These are phyloP conservation scores for Nephrotoma appendiculata DNA, from an alignment of 2,888 invertebrate genomes.

Conservation along the genomic window DNA sequence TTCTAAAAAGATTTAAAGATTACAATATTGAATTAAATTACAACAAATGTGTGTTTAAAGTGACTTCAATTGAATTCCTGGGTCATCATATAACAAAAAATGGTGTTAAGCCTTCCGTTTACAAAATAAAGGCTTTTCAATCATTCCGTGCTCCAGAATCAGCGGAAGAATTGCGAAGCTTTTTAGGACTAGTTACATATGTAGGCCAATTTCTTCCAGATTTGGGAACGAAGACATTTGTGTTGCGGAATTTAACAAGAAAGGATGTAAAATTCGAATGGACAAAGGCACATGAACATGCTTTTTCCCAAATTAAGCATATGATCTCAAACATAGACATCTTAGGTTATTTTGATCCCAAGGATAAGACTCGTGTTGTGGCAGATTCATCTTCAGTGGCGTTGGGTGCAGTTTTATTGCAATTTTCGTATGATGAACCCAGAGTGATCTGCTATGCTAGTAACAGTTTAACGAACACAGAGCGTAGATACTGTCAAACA, in stretches of 20 bases:
- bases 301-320: too few species aligned
- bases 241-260: too few species aligned
- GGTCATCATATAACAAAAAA: not conserved
- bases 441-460: not conserved
- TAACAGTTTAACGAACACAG: not conserved
- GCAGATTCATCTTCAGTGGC: not conserved
- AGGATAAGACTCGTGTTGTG: not conserved
- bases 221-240: too few species aligned
- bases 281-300: too few species aligned
- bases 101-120: too few species aligned
- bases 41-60: not conserved
- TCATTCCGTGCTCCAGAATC: too few species aligned
- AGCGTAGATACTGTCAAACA: not conserved
- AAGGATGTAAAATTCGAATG: too few species aligned
- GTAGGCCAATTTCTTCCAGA: too few species aligned
- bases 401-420: not conserved
- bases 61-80: not conserved
- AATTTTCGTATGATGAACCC: not conserved
- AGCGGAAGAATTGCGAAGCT: too few species aligned
- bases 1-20: not conserved
- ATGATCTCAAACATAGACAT: not conserved
- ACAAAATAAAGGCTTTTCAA: too few species aligned
- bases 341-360: not conserved
- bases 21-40: not conserved
- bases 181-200: too few species aligned